phyloP scores from a whole-genome alignment of 2,113 vertebrate species.

The Syngnathus typhle region DNA sequence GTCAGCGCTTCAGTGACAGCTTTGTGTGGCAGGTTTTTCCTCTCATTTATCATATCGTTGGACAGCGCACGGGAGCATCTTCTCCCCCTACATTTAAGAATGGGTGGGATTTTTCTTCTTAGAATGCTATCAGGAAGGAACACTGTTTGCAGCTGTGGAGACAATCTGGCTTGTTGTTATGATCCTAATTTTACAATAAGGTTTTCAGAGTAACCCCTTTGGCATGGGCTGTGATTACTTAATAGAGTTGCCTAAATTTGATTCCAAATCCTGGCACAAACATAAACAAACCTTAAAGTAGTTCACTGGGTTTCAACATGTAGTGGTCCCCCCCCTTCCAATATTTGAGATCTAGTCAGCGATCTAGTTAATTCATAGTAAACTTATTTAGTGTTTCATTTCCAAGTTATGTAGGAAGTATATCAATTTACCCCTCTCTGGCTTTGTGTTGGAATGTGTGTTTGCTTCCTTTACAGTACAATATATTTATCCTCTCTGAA shows the following conservation, averaged over 20 bases:
- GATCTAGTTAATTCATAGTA: not conserved
- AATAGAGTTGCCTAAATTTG: not conserved
- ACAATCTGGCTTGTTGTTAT: not conserved
- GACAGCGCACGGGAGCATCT: not conserved
- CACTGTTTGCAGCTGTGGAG: not conserved
- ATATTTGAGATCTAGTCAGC: not conserved
- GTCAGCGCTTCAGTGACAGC: conserved; percentile 37
- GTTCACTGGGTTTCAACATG: no score
- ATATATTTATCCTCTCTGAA: conserved; percentile 6
- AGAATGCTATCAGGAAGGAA: conserved; percentile 32
- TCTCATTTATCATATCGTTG: conserved; percentile 22
- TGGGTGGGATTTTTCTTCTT: conserved; percentile 38
- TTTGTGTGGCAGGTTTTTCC: conserved; percentile 25
- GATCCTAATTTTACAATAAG: not conserved
- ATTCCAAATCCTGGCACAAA: not conserved
- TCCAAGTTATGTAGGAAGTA: no score
- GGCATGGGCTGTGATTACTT: not conserved
- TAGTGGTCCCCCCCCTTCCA: no score
- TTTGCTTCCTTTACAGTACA: not conserved
- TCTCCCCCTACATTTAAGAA: conserved; percentile 26
- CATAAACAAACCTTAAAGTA: no score
- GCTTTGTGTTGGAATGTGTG: not conserved
- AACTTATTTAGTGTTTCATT: not conserved
- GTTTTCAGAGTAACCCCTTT: not conserved
- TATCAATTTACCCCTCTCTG: not conserved